These are phyloP conservation scores for Anthophora plumipes DNA, from an alignment of 2,888 invertebrate genomes.

Conservation along the genomic window DNA sequence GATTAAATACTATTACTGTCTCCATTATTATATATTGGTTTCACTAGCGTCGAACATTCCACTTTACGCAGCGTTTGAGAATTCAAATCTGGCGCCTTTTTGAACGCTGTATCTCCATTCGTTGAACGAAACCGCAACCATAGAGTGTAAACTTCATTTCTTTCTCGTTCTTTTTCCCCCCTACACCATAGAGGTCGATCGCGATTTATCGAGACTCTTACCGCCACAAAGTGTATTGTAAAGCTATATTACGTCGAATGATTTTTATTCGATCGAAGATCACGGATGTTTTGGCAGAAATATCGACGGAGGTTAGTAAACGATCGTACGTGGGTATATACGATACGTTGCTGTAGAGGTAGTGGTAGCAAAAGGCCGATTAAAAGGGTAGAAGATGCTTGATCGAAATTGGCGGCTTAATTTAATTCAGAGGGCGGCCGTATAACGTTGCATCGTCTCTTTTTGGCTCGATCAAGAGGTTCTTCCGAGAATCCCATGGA, in stretches of 20 bases:
- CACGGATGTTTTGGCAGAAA: conserved; percentile 13
- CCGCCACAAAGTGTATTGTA: not conserved
- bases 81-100: not conserved
- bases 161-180: not conserved
- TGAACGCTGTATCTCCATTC: not conserved
- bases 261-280: not conserved
- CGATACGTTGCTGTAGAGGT: not conserved
- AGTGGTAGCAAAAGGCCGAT: conserved; percentile 14
- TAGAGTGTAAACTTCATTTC: not conserved
- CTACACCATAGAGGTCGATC: not conserved
- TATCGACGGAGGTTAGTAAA: conserved; percentile 21
- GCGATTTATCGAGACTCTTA: not conserved
- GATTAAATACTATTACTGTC: not conserved
- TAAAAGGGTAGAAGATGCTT: conserved; percentile 39
- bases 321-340: not conserved
- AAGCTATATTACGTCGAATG: not conserved
- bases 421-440: conserved; percentile 44
- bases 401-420: conserved; percentile 48
- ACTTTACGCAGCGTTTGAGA: not conserved
- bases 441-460: conserved; percentile 18
- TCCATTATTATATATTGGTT: too few species aligned
- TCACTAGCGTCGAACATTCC: too few species aligned
- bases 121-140: not conserved
- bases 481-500: conserved; percentile 26
- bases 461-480: conserved; percentile 15